Conservation (phyloP, 1,140 invertebrate species). For the Leptinotarsa defecta region DNA sequence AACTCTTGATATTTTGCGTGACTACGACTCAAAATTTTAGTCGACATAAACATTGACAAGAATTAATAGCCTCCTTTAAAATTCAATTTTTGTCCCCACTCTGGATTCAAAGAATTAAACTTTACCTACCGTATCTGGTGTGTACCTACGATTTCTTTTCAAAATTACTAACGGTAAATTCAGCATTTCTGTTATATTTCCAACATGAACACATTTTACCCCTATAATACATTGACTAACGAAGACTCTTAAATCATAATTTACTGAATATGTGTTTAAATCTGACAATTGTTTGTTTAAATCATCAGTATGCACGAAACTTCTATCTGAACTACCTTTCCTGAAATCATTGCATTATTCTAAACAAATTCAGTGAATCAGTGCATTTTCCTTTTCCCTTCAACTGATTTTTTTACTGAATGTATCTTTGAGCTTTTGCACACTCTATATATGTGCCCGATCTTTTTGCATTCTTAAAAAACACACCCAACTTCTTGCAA, state of each 20-base stretch:
- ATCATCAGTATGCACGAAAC: neutral
- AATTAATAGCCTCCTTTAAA: neutral
- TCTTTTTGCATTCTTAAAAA: too few species aligned
- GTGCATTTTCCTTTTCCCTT: too few species aligned
- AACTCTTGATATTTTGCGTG: neutral
- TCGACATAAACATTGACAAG: neutral
- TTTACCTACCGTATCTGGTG: neutral
- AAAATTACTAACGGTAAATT: neutral
- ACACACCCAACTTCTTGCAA: too few species aligned
- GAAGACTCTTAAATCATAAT: constrained; percentile 9
- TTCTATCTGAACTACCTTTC: too few species aligned
- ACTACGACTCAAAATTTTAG: neutral
- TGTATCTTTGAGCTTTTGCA: too few species aligned
- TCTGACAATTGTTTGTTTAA: neutral
- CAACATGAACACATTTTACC: neutral
- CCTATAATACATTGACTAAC: neutral
- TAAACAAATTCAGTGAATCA: too few species aligned
- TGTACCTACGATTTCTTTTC: neutral
- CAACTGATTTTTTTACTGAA: too few species aligned
- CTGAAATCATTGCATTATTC: too few species aligned
- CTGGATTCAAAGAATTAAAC: neutral
- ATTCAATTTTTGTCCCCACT: neutral
- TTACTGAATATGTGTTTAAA: neutral
- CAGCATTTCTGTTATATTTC: neutral
- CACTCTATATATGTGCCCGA: too few species aligned